phyloP scores from a whole-genome alignment of 2,113 vertebrate species.

The Bos taurus region DNA sequence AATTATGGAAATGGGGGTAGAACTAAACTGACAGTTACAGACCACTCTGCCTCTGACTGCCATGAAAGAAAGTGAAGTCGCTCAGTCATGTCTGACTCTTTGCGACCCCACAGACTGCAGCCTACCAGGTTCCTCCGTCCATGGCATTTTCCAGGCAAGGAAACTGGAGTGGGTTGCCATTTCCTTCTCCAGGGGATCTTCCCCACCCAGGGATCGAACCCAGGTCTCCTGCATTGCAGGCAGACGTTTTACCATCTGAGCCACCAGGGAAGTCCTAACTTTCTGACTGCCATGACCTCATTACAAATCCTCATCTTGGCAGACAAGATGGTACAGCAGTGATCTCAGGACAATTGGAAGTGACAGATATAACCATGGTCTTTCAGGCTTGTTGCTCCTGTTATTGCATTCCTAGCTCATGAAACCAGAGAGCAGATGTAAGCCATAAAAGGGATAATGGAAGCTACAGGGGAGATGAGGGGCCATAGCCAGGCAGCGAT shows the following conservation, averaged over 20 bases:
- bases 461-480: neutral
- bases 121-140: too few species aligned
- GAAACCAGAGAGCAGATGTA: neutral
- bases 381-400: neutral
- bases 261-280: too few species aligned
- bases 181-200: too few species aligned
- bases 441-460: neutral
- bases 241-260: too few species aligned
- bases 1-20: neutral
- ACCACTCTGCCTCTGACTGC: neutral
- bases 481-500: neutral
- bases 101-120: too few species aligned
- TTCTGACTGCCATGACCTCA: neutral
- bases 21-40: neutral
- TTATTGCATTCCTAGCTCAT: neutral
- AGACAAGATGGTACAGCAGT: neutral
- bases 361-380: neutral
- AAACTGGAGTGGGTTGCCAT: too few species aligned
- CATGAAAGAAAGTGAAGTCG: too few species aligned
- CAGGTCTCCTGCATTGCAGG: too few species aligned
- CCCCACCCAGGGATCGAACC: too few species aligned
- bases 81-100: too few species aligned
- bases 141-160: too few species aligned
- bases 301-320: neutral
- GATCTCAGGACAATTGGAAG: neutral